Evolutionary conservation across 2,888 invertebrate genomes (phyloP), one percentile per base, ranked within the genome.

Genomic region (Andrena haemorrhoa): DNA sequence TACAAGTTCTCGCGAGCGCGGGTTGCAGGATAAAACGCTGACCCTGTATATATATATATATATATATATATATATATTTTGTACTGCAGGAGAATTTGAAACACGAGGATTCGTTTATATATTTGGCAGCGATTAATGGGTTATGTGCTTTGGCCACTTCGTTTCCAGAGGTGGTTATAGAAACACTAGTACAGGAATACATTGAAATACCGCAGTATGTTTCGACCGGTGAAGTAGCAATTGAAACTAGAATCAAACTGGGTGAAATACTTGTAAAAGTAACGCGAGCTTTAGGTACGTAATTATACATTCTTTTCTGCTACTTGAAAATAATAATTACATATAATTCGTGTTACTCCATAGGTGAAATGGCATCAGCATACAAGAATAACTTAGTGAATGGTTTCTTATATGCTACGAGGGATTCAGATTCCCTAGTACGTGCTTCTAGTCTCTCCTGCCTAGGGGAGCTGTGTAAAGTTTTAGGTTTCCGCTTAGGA

Each of bases 391-490:
- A 95, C 41, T 94, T 98, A 56, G 93, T 98, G 10, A 96, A 97
- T 89, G 96, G 97, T 0, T 96, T 97, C 93, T 94, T 98, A 33
- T 94, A 94, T 86, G 97, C 96, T 2, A 95, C 96, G 41, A 95
- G 96, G 87, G 97, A 97, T 92, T 92, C 95, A 2, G 97, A 98
- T 91, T 95, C 96, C 20, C 93, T 97, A 35, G 95, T 98, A 58
- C 95, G 97, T 89, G 96, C 98, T 20, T 98, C 98, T 2, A 97
- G 97, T 90, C 94, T 98, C 72, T 97, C 98, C 0, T 98, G 97
- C 93, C 94, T 98, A 60, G 98, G 97, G 0, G 97, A 98, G 94
- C 95, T 98, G 20, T 97, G 97, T 88, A 95, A 96, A 86, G 95
- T 97, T 3, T 94, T 98, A 60, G 95, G 96, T 72, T 98, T 96